phyloP scores from a whole-genome alignment of 2,888 invertebrate genomes.

The Dioctria linearis region DNA sequence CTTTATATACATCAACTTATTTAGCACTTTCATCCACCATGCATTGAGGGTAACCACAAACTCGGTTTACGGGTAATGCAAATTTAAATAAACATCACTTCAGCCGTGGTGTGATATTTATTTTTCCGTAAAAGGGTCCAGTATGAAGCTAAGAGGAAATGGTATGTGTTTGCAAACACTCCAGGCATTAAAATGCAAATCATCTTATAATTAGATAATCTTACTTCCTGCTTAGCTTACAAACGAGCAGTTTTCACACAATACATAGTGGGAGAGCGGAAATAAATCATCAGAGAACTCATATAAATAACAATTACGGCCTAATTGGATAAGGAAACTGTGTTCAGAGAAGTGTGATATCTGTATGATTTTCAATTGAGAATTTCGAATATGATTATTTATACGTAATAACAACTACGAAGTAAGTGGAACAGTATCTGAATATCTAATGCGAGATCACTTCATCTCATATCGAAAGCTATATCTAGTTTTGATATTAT shows the following conservation, averaged over 20 bases:
- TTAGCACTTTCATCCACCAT: background rate
- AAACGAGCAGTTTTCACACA: background rate
- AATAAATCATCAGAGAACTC: background rate
- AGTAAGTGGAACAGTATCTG: too few relatives aligned
- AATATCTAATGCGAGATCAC: too few relatives aligned
- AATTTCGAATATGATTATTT: too few relatives aligned
- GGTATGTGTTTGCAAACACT: background rate
- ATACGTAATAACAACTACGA: too few relatives aligned
- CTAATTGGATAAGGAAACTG: conserved; percentile 7
- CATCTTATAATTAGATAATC: conserved; percentile 8
- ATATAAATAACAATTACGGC: background rate
- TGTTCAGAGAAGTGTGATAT: background rate
- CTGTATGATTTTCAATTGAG: background rate
- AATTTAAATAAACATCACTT: conserved; percentile 5
- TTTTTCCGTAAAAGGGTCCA: conserved; percentile 4
- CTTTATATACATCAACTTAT: background rate
- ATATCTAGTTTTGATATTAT: too few relatives aligned
- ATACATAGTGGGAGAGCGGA: background rate
- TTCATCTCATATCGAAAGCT: too few relatives aligned
- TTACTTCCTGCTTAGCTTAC: conserved; percentile 3
- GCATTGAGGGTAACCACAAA: background rate
- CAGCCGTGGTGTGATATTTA: conserved; percentile 3
- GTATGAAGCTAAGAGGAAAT: background rate
- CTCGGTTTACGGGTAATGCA: background rate
- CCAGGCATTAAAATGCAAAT: conserved; percentile 10